Percentiles rank a stretch among this genome's conserved stretches.
These are phyloP conservation scores for Condylostylus longicornis DNA, from an alignment of 1,140 invertebrate genomes.

Conservation along the genomic window DNA sequence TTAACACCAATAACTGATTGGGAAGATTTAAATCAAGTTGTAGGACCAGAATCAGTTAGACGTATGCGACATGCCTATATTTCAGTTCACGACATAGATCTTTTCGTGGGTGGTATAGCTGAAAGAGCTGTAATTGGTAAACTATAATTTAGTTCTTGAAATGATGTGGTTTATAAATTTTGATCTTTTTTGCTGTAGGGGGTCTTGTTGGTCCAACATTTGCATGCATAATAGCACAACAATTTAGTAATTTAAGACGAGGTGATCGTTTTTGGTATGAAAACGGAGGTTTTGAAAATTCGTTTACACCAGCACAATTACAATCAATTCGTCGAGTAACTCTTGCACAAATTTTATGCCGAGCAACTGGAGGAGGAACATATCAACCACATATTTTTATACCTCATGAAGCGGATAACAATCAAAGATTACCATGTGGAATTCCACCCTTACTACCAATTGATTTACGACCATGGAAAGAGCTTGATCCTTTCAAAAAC, in stretches of 20 bases:
- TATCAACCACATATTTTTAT: conserved; percentile 29
- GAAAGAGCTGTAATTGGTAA: conserved; percentile 60
- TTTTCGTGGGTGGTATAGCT: conserved; percentile 78
- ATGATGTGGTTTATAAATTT: too few species aligned
- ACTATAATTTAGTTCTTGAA: too few species aligned
- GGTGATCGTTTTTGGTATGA: conserved; percentile 92
- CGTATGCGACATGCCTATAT: conserved; percentile 51
- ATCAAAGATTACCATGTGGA: conserved; percentile 25
- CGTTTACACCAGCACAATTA: conserved; percentile 70
- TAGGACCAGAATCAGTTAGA: conserved; percentile 45
- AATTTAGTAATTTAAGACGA: conserved; percentile 72
- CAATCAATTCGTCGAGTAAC: conserved; percentile 66
- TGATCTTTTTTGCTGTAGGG: too few species aligned
- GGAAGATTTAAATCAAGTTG: conserved; percentile 56
- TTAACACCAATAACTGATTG: conserved; percentile 54
- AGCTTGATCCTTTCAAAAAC: conserved; percentile 23
- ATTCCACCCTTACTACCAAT: conserved; percentile 17
- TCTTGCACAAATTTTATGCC: conserved; percentile 72
- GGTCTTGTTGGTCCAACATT: conserved; percentile 89
- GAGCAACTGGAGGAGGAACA: conserved; percentile 24
- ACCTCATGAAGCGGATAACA: conserved; percentile 21
- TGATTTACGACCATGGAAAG: conserved; percentile 28
- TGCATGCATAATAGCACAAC: conserved; percentile 87
- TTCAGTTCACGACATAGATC: conserved; percentile 71
- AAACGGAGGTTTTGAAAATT: conserved; percentile 53